A percentile compares a stretch with the other conserved stretches of the same genome.
phyloP scores from a whole-genome alignment of 2,797 vertebrate species.

The Catostomus latipinnis region DNA sequence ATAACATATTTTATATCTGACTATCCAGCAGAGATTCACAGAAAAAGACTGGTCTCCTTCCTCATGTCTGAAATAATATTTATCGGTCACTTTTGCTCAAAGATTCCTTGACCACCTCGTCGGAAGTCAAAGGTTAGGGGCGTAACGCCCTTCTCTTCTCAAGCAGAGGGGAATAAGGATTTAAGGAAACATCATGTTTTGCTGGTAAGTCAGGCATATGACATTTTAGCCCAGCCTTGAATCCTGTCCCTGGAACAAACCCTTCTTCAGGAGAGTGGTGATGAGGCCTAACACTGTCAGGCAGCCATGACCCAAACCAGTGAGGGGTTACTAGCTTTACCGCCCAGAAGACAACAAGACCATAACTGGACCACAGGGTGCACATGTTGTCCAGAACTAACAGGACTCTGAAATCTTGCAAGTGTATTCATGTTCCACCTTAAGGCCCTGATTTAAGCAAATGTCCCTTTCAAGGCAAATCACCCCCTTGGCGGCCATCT shows the following conservation, averaged over 20 bases:
- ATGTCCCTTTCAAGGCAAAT: too few relatives aligned
- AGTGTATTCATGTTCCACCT: not conserved
- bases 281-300: conserved; percentile 8
- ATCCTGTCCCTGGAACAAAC: conserved; percentile 36
- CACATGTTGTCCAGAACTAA: not conserved
- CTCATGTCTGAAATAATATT: conserved; percentile 16
- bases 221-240: conserved; percentile 38
- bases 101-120: not conserved
- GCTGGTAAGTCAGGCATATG: conserved; percentile 42
- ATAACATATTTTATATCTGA: not conserved
- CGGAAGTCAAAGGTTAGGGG: conserved; percentile 24
- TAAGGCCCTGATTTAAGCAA: not conserved
- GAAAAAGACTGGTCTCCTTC: not conserved
- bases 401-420: not conserved
- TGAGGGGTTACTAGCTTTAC: conserved; percentile 27
- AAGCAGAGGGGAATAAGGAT: not conserved
- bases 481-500: too few relatives aligned
- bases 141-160: not conserved
- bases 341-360: conserved; percentile 7
- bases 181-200: conserved; percentile 41
- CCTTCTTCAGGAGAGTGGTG: not conserved
- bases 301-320: conserved; percentile 22
- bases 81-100: conserved; percentile 15
- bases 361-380: conserved; percentile 1
- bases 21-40: not conserved